Conservation (phyloP, 2,888 invertebrate genomes). For the Parthenolecanium corni region DNA sequence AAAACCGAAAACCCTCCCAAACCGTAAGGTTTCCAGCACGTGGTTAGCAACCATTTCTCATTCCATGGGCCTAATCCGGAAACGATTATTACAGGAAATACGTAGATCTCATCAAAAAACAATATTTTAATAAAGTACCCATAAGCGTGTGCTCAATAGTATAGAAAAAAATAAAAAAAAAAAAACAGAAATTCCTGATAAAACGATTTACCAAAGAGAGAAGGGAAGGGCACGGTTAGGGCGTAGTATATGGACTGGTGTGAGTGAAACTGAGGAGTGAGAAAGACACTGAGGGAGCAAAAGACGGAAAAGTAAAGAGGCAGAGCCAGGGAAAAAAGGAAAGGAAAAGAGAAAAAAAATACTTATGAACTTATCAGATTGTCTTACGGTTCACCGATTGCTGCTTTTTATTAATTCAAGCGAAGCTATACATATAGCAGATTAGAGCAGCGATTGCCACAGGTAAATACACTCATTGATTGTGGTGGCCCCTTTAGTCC, state of each 20-base stretch:
- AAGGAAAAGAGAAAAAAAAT: neutral
- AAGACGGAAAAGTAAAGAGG: too few relatives aligned
- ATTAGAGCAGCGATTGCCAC: conserved; percentile 26
- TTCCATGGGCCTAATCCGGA: too few relatives aligned
- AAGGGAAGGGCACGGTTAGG: neutral
- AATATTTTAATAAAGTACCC: too few relatives aligned
- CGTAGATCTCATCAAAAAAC: too few relatives aligned
- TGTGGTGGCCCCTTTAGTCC: conserved; percentile 6
- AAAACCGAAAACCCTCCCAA: too few relatives aligned
- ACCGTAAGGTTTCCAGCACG: too few relatives aligned
- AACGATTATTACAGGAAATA: too few relatives aligned
- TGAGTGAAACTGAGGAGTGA: neutral
- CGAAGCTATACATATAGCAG: conserved; percentile 12
- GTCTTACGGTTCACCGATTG: conserved; percentile 29
- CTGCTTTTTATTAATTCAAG: conserved; percentile 26
- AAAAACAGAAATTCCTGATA: too few relatives aligned
- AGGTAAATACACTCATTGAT: conserved; percentile 28
- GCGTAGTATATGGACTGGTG: neutral
- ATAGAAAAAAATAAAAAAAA: too few relatives aligned
- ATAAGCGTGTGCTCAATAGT: too few relatives aligned
- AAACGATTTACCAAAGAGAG: neutral
- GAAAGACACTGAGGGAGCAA: neutral
- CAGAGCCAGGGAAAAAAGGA: too few relatives aligned
- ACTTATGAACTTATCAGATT: conserved; percentile 25
- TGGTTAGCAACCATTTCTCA: too few relatives aligned